Evolutionary conservation across 1,140 invertebrate genomes (phyloP).

Genomic region (Amphibalanus amphitrite): DNA sequence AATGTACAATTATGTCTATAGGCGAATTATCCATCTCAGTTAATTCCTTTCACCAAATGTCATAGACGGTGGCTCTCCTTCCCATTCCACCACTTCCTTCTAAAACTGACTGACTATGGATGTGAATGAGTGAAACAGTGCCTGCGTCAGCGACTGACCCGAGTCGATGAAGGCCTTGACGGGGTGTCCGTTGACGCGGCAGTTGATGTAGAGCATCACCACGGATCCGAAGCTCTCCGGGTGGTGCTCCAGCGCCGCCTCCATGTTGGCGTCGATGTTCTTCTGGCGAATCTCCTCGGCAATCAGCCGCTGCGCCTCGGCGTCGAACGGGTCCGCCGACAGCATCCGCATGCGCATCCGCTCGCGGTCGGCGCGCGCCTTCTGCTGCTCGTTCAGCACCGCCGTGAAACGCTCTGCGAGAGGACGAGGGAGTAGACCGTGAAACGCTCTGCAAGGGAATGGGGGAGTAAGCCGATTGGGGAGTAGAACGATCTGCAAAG

Average conservation of each 20-base stretch:
- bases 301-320: constrained; percentile 81
- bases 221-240: constrained; percentile 96
- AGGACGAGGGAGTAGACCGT: too few species aligned
- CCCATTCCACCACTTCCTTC: too few species aligned
- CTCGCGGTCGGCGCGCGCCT: constrained; percentile 54
- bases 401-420: constrained; percentile 56
- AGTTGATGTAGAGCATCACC: constrained; percentile 93
- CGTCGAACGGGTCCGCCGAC: constrained; percentile 85
- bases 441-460: constrained; percentile 55
- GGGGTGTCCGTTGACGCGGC: constrained; percentile 82
- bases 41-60: too few species aligned
- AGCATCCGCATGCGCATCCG: constrained; percentile 69
- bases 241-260: constrained; percentile 94
- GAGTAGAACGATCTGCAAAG: too few species aligned
- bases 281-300: constrained; percentile 76
- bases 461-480: too few species aligned
- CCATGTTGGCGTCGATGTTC: constrained; percentile 97
- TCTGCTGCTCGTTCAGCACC: constrained; percentile 63
- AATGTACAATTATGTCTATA: too few species aligned
- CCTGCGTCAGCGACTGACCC: too few species aligned
- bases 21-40: too few species aligned
- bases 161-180: constrained; percentile 98
- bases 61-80: too few species aligned
- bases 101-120: too few species aligned
- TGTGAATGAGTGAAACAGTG: too few species aligned